Evolutionary conservation across 2,888 invertebrate species (phyloP).

Genomic region (Hirtodrosophila cameraria): DNA sequence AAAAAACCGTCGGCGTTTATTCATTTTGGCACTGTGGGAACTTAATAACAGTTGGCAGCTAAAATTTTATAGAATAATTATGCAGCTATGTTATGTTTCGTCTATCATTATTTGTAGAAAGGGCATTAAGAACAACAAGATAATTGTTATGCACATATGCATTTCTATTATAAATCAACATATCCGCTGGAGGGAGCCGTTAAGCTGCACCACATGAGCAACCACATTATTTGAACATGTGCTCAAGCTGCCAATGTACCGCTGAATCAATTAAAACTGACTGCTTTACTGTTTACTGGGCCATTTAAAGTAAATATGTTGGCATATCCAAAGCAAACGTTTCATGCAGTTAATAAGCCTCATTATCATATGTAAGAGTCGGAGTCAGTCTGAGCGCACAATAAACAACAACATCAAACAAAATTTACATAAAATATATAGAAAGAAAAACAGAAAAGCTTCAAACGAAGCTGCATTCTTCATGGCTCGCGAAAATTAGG

Average conservation of each 20-base stretch:
- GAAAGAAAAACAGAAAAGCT: not conserved
- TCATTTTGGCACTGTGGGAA: no score
- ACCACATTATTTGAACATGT: slow-evolving; percentile 9
- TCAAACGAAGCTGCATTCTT: slow-evolving; percentile 33
- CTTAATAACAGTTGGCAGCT: not conserved
- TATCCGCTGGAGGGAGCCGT: slow-evolving; percentile 14
- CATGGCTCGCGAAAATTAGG: slow-evolving; percentile 55
- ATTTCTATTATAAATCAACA: slow-evolving; percentile 44
- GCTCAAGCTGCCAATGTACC: slow-evolving; percentile 5
- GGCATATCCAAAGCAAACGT: slow-evolving; percentile 53
- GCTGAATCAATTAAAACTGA: slow-evolving; percentile 70
- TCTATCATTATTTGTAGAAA: slow-evolving; percentile 18
- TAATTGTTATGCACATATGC: slow-evolving; percentile 13
- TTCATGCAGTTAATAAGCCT: slow-evolving; percentile 74
- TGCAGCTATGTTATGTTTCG: slow-evolving; percentile 10
- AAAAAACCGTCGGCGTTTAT: no score
- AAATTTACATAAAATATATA: slow-evolving; percentile 48
- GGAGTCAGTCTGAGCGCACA: slow-evolving; percentile 28
- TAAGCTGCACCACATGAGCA: slow-evolving; percentile 36
- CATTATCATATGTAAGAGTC: slow-evolving; percentile 39
- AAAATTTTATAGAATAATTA: slow-evolving; percentile 1
- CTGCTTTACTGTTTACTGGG: slow-evolving; percentile 71
- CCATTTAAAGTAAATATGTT: slow-evolving; percentile 59
- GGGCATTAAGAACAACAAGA: slow-evolving; percentile 20
- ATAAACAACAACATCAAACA: slow-evolving; percentile 6